Conservation (phyloP, 2,888 invertebrate genomes). For the Petrophora chlorosata region DNA sequence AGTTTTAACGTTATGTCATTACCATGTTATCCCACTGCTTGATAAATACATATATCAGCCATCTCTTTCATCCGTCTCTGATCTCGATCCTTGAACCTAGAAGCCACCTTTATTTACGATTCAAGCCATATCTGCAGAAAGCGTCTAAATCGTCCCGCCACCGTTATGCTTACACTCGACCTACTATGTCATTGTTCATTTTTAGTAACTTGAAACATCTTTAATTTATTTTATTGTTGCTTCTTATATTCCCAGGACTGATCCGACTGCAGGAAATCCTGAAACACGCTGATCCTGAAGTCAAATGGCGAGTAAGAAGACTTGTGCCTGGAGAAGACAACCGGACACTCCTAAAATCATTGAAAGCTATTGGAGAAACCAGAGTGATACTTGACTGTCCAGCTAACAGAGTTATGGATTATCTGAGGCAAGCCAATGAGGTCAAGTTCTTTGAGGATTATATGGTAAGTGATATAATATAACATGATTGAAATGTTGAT, state of each 20-base stretch:
- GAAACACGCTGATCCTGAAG: constrained; percentile 87
- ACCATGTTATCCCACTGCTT: no score
- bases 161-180: no score
- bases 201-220: no score
- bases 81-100: no score
- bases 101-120: no score
- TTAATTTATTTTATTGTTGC: no score
- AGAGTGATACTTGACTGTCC: constrained; percentile 91
- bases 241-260: constrained; percentile 79
- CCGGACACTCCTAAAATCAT: constrained; percentile 89
- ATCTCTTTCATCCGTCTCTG: no score
- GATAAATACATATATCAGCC: no score
- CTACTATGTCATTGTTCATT: no score
- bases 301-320: constrained; percentile 87
- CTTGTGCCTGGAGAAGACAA: constrained; percentile 81
- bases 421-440: constrained; percentile 91
- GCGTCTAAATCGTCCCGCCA: no score
- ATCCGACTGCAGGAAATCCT: constrained; percentile 91
- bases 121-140: no score
- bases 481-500: not conserved
- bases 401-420: constrained; percentile 85
- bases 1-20: no score
- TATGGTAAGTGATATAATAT: constrained; percentile 76
- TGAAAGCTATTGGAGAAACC: constrained; percentile 87
- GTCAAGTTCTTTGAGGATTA: constrained; percentile 93